These are phyloP conservation scores for Hippopotamus amphibius DNA, from an alignment of 2,113 vertebrate species.

Conservation along the genomic window DNA sequence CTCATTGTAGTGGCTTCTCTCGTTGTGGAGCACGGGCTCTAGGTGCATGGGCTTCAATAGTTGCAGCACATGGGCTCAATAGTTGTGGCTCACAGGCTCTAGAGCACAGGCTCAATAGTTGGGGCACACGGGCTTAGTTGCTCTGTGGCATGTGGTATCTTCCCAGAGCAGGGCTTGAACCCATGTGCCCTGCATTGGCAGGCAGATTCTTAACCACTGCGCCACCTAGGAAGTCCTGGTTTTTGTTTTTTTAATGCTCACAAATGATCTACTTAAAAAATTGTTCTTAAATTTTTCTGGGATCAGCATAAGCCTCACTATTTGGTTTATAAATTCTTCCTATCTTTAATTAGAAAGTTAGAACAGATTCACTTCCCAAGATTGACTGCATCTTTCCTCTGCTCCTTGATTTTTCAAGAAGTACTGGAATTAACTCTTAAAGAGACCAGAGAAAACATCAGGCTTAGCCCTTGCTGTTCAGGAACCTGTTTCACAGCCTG, in stretches of 20 bases:
- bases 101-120: too few species aligned
- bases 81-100: too few species aligned
- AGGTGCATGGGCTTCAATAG: too few species aligned
- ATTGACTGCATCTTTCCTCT: neutral
- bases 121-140: too few species aligned
- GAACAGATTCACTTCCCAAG: neutral
- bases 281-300: neutral
- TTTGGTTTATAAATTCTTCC: neutral
- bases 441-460: neutral
- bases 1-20: too few species aligned
- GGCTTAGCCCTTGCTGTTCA: neutral
- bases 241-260: neutral
- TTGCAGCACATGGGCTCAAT: too few species aligned
- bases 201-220: too few species aligned
- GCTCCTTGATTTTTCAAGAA: neutral
- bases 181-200: too few species aligned
- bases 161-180: too few species aligned
- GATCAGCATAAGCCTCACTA: neutral
- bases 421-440: neutral
- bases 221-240: too few species aligned
- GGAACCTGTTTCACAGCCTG: neutral
- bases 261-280: neutral
- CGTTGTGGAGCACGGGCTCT: too few species aligned
- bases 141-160: too few species aligned
- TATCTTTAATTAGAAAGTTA: conserved; percentile 40